These are phyloP conservation scores for Anolis apletophallus DNA, from an alignment of 2,797 vertebrate species.

Conservation along the genomic window DNA sequence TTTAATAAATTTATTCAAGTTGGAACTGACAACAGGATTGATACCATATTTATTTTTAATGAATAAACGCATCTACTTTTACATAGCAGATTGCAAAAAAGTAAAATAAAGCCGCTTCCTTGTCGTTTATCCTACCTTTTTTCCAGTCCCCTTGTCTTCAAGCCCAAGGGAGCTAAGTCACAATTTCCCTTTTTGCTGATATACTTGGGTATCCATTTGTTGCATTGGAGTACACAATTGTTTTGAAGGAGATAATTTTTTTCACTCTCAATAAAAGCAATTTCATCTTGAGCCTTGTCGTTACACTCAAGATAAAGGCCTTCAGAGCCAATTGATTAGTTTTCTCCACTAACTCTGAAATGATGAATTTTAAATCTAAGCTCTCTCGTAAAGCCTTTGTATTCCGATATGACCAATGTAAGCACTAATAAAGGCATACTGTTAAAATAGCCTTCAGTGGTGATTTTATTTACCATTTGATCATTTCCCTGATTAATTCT, in stretches of 20 bases:
- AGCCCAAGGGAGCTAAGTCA: constrained; percentile 5
- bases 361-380: constrained; percentile 43
- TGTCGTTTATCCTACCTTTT: background rate
- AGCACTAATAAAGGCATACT: constrained; percentile 69
- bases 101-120: background rate
- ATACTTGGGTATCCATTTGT: constrained; percentile 58
- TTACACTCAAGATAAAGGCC: constrained; percentile 65
- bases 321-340: constrained; percentile 37
- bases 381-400: constrained; percentile 46
- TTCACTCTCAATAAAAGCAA: constrained; percentile 48
- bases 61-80: background rate
- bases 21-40: too few relatives aligned
- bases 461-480: constrained; percentile 79
- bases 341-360: constrained; percentile 69
- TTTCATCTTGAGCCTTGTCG: constrained; percentile 49
- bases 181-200: constrained; percentile 46
- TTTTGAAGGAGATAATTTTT: constrained; percentile 51
- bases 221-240: constrained; percentile 52
- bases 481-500: constrained; percentile 71
- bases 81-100: background rate
- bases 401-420: constrained; percentile 64
- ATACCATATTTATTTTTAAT: background rate
- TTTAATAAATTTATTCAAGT: too few relatives aligned
- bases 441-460: constrained; percentile 59
- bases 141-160: background rate